phyloP scores from a whole-genome alignment of 2,888 invertebrate species.

The Eumerus sabulonum region DNA sequence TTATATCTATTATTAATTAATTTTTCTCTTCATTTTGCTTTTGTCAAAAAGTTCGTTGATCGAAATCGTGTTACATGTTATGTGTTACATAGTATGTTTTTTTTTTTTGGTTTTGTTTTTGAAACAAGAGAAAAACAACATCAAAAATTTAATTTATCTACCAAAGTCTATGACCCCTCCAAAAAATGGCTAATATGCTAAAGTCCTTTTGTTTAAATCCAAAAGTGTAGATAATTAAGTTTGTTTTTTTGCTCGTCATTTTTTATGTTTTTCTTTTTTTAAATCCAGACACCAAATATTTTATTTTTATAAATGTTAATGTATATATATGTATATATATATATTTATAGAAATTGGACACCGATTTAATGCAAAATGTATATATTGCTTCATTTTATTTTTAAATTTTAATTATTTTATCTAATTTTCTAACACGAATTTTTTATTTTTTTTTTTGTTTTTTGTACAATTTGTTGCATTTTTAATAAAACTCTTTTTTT shows the following conservation, averaged over 20 bases:
- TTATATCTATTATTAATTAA: conserved; percentile 61
- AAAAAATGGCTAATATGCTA: conserved; percentile 70
- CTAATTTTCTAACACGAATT: conserved; percentile 56
- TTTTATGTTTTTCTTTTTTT: conserved; percentile 46
- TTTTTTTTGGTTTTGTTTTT: conserved; percentile 33
- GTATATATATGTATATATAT: conserved; percentile 49
- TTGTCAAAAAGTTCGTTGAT: conserved; percentile 65
- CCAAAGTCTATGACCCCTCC: conserved; percentile 78
- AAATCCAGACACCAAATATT: conserved; percentile 60
- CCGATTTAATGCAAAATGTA: conserved; percentile 71
- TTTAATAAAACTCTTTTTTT: conserved; percentile 47
- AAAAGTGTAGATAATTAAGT: conserved; percentile 62
- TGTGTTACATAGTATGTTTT: conserved; percentile 27
- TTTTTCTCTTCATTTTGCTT: conserved; percentile 61
- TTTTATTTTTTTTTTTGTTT: conserved; percentile 42
- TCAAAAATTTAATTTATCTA: conserved; percentile 71
- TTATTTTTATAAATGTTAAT: conserved; percentile 53
- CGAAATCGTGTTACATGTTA: conserved; percentile 46
- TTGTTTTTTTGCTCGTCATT: no score
- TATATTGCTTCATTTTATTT: conserved; percentile 70
- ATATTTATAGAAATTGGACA: conserved; percentile 70
- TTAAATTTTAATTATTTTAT: conserved; percentile 60
- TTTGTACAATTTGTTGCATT: conserved; percentile 71
- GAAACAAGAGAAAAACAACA: conserved; percentile 64
- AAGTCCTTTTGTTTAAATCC: conserved; percentile 44